Conservation (phyloP, 2,797 vertebrate genomes). For the Rallus crepitans region DNA sequence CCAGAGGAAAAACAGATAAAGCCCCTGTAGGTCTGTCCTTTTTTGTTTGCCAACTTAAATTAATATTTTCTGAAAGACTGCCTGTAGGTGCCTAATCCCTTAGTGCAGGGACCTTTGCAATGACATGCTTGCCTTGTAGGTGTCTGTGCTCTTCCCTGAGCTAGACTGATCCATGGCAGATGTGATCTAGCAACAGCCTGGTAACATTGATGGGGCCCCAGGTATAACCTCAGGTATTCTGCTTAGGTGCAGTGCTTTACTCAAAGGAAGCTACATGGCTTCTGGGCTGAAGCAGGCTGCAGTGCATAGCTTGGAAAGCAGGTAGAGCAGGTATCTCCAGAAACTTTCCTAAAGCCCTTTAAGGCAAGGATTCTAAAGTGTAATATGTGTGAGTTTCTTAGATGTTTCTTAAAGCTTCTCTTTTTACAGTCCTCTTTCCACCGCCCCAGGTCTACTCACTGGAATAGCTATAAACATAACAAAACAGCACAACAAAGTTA, state of each 20-base stretch:
- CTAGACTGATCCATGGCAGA: background rate
- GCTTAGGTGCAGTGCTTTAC: background rate
- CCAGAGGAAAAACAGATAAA: no score
- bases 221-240: background rate
- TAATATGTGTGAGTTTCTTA: background rate
- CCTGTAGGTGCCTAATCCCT: background rate
- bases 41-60: background rate
- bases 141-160: background rate
- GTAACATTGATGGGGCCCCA: background rate
- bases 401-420: background rate
- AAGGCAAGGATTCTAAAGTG: background rate
- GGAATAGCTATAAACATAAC: background rate
- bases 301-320: background rate
- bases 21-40: background rate
- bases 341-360: background rate
- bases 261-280: background rate
- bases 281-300: background rate
- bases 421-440: background rate
- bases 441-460: background rate
- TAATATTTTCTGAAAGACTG: background rate
- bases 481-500: background rate
- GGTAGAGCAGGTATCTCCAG: background rate
- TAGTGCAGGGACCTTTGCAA: background rate
- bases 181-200: background rate
- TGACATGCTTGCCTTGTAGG: background rate